Percentiles rank a stretch among this genome's conserved stretches.
Evolutionary conservation across 1,140 invertebrate species (phyloP).

Genomic region (Zaprionus tsacasi): DNA sequence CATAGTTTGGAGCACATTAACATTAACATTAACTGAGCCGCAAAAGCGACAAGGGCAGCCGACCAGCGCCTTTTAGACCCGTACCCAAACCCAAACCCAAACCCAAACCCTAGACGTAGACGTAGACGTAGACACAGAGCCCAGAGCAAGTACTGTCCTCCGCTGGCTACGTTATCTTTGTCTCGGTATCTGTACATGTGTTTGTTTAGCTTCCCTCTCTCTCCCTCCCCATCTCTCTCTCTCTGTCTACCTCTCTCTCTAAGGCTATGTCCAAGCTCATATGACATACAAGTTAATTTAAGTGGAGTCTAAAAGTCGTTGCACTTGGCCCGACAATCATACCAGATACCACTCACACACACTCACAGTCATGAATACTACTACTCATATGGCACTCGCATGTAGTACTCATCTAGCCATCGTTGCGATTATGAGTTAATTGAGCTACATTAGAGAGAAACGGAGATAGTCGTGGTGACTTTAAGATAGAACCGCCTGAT

Average conservation of each 20-base stretch:
- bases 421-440: constrained; percentile 22
- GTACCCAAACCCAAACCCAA: constrained; percentile 21
- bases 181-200: constrained; percentile 68
- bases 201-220: constrained; percentile 31
- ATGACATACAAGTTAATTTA: constrained; percentile 69
- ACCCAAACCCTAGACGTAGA: background rate
- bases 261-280: constrained; percentile 58
- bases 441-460: constrained; percentile 11
- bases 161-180: constrained; percentile 60
- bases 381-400: background rate
- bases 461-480: background rate
- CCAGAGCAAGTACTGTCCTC: constrained; percentile 31
- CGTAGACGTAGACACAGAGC: constrained; percentile 31
- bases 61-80: constrained; percentile 41
- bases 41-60: constrained; percentile 74
- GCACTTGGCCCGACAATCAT: constrained; percentile 60
- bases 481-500: constrained; percentile 5
- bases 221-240: constrained; percentile 16
- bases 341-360: constrained; percentile 34
- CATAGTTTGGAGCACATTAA: constrained; percentile 76
- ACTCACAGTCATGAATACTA: background rate
- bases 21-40: constrained; percentile 78
- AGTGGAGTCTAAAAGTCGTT: constrained; percentile 69
- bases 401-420: background rate
- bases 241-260: constrained; percentile 22